These are phyloP conservation scores for Pangasius djambal DNA, from an alignment of 2,797 vertebrate genomes.

Conservation along the genomic window DNA sequence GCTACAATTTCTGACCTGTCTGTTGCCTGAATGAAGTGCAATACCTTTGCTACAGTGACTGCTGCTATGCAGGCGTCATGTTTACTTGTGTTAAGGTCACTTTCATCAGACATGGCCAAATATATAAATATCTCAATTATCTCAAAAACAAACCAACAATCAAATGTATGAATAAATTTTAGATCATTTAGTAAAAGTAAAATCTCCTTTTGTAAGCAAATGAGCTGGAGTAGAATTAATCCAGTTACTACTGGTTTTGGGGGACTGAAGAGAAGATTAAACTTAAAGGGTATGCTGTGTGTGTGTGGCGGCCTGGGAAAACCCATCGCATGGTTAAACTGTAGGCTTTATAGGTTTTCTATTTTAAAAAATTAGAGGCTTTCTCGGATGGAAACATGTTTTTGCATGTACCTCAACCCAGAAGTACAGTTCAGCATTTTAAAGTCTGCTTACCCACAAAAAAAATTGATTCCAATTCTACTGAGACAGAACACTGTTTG, in stretches of 20 bases:
- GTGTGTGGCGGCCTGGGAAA: background rate
- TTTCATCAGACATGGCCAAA: background rate
- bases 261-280: background rate
- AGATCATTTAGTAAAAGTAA: background rate
- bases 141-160: background rate
- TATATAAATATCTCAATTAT: background rate
- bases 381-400: background rate
- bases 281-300: background rate
- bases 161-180: background rate
- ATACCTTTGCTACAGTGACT: conserved; percentile 15
- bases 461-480: background rate
- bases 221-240: background rate
- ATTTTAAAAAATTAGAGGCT: background rate
- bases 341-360: too few species aligned
- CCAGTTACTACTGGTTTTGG: background rate
- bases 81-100: background rate
- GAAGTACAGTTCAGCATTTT: background rate
- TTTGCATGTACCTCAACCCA: background rate
- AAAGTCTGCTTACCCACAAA: background rate
- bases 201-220: background rate
- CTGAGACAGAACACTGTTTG: background rate
- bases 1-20: conserved; percentile 33
- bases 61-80: background rate
- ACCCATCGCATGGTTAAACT: background rate
- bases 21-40: conserved; percentile 18